These are phyloP conservation scores for Motacilla alba DNA, from an alignment of 2,113 vertebrate genomes.

Conservation along the genomic window DNA sequence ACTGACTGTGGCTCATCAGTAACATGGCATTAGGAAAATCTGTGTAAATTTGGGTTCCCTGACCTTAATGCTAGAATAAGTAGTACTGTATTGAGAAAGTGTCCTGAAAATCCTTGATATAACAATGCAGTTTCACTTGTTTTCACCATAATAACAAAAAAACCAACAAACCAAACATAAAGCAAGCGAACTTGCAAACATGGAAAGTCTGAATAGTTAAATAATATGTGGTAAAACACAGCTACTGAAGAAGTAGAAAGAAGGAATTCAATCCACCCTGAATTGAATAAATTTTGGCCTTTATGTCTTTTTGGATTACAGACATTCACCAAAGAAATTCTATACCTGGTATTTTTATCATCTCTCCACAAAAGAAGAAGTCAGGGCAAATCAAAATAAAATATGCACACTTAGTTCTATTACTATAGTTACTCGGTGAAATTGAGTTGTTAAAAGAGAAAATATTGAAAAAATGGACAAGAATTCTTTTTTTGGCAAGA, in stretches of 20 bases:
- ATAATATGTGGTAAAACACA: not conserved
- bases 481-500: slow-evolving; percentile 50
- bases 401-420: not conserved
- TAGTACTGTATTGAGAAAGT: not conserved
- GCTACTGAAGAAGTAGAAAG: not conserved
- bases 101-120: not conserved
- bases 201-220: not conserved
- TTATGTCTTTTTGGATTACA: not conserved
- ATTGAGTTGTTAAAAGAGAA: slow-evolving; percentile 47
- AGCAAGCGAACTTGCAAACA: not conserved
- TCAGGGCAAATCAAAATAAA: not conserved
- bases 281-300: slow-evolving; percentile 29
- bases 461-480: slow-evolving; percentile 22
- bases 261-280: not conserved
- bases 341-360: not conserved
- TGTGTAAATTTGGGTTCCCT: not conserved
- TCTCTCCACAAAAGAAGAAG: not conserved
- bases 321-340: slow-evolving; percentile 6
- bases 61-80: not conserved
- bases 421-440: slow-evolving; percentile 18
- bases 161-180: not conserved
- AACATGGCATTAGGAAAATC: rapidly evolving
- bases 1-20: rapidly evolving
- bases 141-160: not conserved
- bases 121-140: not conserved